phyloP scores from a whole-genome alignment of 2,113 vertebrate species.

The Puffinus mauretanicus region DNA sequence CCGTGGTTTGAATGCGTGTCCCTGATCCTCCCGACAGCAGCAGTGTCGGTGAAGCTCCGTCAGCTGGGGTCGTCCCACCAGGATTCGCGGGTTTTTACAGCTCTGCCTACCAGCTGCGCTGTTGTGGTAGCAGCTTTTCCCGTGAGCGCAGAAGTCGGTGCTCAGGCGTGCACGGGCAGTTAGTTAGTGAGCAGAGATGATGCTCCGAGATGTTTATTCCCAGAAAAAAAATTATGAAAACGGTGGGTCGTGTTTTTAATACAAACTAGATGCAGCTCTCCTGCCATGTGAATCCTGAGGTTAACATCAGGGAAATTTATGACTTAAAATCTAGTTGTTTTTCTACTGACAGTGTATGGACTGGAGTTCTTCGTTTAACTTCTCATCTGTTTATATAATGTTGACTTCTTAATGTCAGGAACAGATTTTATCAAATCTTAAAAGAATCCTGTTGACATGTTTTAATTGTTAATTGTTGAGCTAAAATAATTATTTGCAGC shows the following conservation, averaged over 20 bases:
- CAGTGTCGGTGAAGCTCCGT: fast-evolving
- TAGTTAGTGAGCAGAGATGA: background rate
- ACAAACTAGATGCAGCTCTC: background rate
- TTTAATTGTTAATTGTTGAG: background rate
- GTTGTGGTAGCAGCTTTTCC: background rate
- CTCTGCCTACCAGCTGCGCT: too few species aligned
- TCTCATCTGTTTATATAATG: background rate
- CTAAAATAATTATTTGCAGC: background rate
- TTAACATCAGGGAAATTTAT: background rate
- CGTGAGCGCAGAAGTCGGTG: too few species aligned
- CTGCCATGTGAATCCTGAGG: background rate
- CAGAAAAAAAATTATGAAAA: background rate
- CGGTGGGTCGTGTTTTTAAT: background rate
- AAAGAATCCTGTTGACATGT: background rate
- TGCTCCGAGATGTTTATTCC: background rate
- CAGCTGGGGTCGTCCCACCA: too few species aligned
- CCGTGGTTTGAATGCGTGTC: background rate
- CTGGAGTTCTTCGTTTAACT: background rate
- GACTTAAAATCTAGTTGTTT: background rate
- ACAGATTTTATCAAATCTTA: background rate
- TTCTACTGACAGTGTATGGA: background rate
- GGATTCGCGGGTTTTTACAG: background rate
- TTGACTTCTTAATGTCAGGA: background rate
- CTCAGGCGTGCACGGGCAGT: background rate
- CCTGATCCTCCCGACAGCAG: too few species aligned